Percentiles rank a stretch among this genome's conserved stretches.
phyloP scores from a whole-genome alignment of 2,888 invertebrate species.

The Scrobipalpa costella region DNA sequence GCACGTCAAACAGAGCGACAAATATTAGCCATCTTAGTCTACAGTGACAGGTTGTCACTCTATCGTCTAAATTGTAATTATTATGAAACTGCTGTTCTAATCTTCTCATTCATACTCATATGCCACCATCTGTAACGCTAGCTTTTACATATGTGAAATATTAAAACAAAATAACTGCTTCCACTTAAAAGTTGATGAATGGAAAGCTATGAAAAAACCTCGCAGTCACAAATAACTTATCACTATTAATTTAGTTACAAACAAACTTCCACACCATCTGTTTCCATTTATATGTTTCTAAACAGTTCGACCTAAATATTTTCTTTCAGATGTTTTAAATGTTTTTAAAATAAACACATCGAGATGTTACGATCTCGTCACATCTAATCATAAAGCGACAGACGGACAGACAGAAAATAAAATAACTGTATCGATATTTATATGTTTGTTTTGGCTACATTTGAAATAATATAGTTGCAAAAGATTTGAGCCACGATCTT shows the following conservation, averaged over 20 bases:
- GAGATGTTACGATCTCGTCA: neutral
- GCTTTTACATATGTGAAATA: neutral
- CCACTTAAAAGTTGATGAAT: slow-evolving; percentile 6
- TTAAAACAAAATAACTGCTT: neutral
- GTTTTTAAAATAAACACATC: neutral
- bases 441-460: slow-evolving; percentile 23
- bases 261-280: neutral
- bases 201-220: neutral
- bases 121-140: neutral
- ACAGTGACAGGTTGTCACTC: no score
- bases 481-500: neutral
- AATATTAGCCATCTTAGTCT: no score
- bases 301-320: neutral
- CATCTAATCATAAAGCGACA: slow-evolving; percentile 23
- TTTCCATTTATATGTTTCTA: neutral
- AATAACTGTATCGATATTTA: slow-evolving; percentile 27
- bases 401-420: slow-evolving; percentile 26
- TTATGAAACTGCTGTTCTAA: no score
- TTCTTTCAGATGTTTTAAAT: neutral
- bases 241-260: neutral
- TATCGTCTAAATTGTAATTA: no score
- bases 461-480: slow-evolving; percentile 13
- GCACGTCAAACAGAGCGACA: no score
- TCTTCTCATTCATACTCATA: neutral
- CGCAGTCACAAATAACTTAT: neutral